Evolutionary conservation across 2,888 invertebrate species (phyloP), one percentile per base, ranked within the genome.

Genomic region (Merodon equestris): DNA sequence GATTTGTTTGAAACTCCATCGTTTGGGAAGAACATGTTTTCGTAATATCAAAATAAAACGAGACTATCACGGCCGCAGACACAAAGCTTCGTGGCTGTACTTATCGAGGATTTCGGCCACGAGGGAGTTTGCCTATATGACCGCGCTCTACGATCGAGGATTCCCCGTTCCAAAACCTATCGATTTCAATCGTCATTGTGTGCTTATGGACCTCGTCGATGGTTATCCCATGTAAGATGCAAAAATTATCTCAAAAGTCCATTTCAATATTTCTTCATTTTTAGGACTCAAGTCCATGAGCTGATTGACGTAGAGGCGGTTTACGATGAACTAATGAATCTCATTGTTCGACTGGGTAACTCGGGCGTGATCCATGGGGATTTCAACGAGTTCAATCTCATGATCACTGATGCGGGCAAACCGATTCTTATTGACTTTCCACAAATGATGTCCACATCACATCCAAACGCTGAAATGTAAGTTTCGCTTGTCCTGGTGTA

Each of bases 371-470:
- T 99, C 84, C 99, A 99, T 88, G 96, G 98, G 0, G 99, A 99
- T 90, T 99, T 98, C 88, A 99, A 99, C 87, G 99, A 99, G 90
- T 99, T 99, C 89, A 99, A 99, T 88, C 93, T 99, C 79, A 96
- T 99, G 94, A 90, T 96, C 0, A 92, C 93, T 40, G 92, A 93
- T 60, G 94, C 94, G 0, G 93, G 93, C 14, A 94, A 94, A 81
- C 94, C 97, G 0, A 90, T 97, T 53, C 90, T 99, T 83, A 98
- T 99, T 79, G 99, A 99, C 90, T 99, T 99, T 88, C 99, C 99
- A 0, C 99, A 99, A 91, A 99, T 99, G 98, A 93, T 99, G 61
- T 98, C 98, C 5, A 98, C 96, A 0, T 93, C 94, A 18, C 99
- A 99, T 89, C 86, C 91, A 40, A 97, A 99, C 89, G 99, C 98